Base-by-base conservation (phyloP, 2,797 vertebrate species). In the Clarias fuscus region DNA sequence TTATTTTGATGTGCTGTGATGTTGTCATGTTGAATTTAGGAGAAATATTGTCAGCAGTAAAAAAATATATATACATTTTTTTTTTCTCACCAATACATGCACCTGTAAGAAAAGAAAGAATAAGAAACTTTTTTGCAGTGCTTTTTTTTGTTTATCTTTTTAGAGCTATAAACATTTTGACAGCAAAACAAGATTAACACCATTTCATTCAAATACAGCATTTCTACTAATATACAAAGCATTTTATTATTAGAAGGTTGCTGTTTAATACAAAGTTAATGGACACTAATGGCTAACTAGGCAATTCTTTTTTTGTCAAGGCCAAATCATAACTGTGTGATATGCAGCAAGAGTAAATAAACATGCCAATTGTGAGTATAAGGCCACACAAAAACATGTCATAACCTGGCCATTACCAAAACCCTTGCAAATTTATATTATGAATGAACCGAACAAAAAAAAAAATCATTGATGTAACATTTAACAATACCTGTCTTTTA, bases 401-500 rank as follows among this genome's bases (percentile, higher is more conserved):
- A 58, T 27, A 59, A 59, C 14, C 27, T 77, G 30, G 14, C 7
- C 4, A 33, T 73, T 22, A 73, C 22, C 24, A 14, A 15, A 1
- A 15, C 0, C 6, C 15, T 20, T 77, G 58, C 17, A 33, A 70
- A 56, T 43, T 53, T 43, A 4, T n/a, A 68, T 20, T 22, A 2
- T 86, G 56, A 75, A 56, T 78, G 81, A 84, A 85, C 68, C 83
- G 62, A 84, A 37, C 83, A 71, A 82, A 89, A 90, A 78, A 20
- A 22, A n/a, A 33, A 82, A 80, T 58, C 10, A 56, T 70, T 80
- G 79, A 58, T 30, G 30, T 30, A 77, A 17, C 17, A 79, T 85
- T 86, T 83, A 83, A 84, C 83, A 88, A 88, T 86, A 65, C 87
- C 73, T 85, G 58, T 62, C 67, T 70, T 33, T 64, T 37, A 86